Evolutionary conservation across 2,797 vertebrate genomes (phyloP).

Genomic region (Aphelocoma californica): DNA sequence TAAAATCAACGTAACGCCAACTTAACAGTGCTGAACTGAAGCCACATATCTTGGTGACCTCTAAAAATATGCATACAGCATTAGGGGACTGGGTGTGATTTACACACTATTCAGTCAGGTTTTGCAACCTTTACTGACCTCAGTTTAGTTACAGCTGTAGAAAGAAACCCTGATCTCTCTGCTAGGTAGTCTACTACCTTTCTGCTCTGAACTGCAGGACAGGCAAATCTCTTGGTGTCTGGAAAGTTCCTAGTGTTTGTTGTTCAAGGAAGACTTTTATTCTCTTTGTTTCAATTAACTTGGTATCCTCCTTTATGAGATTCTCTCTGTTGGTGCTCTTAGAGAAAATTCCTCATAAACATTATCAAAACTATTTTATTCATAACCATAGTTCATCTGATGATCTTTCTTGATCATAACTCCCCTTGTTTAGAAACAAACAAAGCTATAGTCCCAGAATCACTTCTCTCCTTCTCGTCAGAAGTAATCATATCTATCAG

Average conservation of each 20-base stretch:
- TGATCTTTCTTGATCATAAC: not conserved
- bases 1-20: not conserved
- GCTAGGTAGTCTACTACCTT: not conserved
- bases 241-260: not conserved
- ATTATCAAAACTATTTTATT: constrained; percentile 10
- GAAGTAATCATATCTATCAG: not conserved
- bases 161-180: not conserved
- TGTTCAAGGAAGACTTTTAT: not conserved
- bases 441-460: not conserved
- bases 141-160: not conserved
- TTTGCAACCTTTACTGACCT: not conserved
- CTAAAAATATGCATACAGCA: not conserved
- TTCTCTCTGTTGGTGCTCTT: not conserved
- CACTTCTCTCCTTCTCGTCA: not conserved
- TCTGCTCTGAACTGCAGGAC: not conserved
- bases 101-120: not conserved
- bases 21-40: not conserved
- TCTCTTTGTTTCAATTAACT: not conserved
- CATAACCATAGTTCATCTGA: not conserved
- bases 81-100: too few relatives aligned
- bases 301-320: not conserved
- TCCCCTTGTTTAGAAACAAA: not conserved
- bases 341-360: not conserved
- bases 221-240: not conserved
- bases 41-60: not conserved